phyloP scores from a whole-genome alignment of 2,797 vertebrate genomes.

The Poliocrania exsul region DNA sequence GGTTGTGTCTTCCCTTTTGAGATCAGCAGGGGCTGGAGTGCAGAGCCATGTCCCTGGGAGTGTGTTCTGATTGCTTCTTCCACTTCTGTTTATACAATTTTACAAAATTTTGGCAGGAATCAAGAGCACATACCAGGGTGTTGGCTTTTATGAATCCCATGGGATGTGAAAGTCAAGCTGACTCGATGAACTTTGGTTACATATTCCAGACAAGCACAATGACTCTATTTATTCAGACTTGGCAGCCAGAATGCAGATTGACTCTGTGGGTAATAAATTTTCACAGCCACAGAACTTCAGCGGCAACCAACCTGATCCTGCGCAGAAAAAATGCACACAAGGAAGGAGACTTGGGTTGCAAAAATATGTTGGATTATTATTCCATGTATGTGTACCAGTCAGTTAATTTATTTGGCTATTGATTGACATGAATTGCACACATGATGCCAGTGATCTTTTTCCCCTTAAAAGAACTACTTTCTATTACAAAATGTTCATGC shows the following conservation, averaged over 20 bases:
- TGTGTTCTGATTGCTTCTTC: conserved; percentile 75
- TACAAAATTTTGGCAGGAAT: conserved; percentile 79
- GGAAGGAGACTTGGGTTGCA: conserved; percentile 68
- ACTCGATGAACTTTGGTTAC: conserved; percentile 83
- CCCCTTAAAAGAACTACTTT: conserved; percentile 47
- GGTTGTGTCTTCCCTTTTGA: conserved; percentile 33
- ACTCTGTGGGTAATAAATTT: conserved; percentile 83
- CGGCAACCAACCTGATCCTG: conserved; percentile 73
- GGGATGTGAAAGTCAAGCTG: conserved; percentile 81
- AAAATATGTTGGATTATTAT: conserved; percentile 75
- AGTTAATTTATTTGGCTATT: conserved; percentile 64
- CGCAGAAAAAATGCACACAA: conserved; percentile 68
- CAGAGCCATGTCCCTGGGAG: conserved; percentile 51
- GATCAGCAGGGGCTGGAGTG: conserved; percentile 45
- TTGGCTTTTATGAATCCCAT: conserved; percentile 83
- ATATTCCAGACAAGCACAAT: conserved; percentile 85
- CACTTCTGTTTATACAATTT: conserved; percentile 83
- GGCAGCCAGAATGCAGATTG: conserved; percentile 81
- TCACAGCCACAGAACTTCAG: conserved; percentile 80
- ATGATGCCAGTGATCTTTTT: conserved; percentile 48
- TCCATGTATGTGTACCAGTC: conserved; percentile 66
- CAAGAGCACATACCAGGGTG: conserved; percentile 83
- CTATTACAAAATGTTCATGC: conserved; percentile 53
- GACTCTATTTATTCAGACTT: conserved; percentile 85
- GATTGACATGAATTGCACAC: conserved; percentile 62